Evolutionary conservation across 2,888 invertebrate genomes (phyloP), one percentile per base, ranked within the genome.

Genomic region (Ornithoptera priamus): DNA sequence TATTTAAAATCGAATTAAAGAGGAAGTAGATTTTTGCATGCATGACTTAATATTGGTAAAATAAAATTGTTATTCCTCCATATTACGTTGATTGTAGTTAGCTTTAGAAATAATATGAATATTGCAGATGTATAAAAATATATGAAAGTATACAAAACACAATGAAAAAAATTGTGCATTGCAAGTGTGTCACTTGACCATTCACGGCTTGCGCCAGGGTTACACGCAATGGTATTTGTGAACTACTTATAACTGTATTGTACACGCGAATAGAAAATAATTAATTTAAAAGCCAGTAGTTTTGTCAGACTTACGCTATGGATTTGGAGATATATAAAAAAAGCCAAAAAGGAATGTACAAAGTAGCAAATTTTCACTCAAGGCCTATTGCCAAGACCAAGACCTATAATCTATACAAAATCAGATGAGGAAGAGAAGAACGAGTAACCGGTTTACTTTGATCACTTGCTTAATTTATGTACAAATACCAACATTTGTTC

Each of bases 171-270:
- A 80, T 80, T 81, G 80, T 80, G 81, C 75, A 79, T 81, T 75
- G 80, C 77, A 85, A 81, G 80, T 83, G 79, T 85, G 85, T 82
- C 84, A 84, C 78, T 80, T 84, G 81, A 81, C 82, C 84, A 86
- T 86, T 83, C 80, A 78, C 77, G 80, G 81, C 77, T 72, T 75
- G 76, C 74, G 75, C 77, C 82, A 83, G 80, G 80, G 82, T 77
- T 81, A 79, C 81, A 78, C 79, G 80, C 78, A 77, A 80, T 76
- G 75, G 75, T 73, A 77, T 76, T 79, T 77, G 75, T 79, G 77
- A 75, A 74, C 74, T 63, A 71, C 72, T 56, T 73, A 65, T 69
- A 74, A 69, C 70, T 66, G 74, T 75, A 76, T 73, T 73, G 70
- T 72, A 70, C 79, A 80, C 77, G 77, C 80, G 72, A 73, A 71